phyloP scores from a whole-genome alignment of 2,888 invertebrate genomes.

The Aquatica leii region DNA sequence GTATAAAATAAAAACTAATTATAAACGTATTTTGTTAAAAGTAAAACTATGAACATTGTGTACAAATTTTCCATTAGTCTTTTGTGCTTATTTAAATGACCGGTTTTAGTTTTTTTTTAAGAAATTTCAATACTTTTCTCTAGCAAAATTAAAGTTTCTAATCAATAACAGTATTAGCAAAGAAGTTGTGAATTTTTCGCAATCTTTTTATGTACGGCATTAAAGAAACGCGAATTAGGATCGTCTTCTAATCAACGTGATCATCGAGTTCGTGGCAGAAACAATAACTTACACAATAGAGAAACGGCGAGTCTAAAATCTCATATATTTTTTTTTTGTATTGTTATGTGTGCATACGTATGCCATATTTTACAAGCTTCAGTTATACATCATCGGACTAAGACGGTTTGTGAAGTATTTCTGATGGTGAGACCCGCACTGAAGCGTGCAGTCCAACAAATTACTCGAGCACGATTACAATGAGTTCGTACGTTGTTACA shows the following conservation, averaged over 20 bases:
- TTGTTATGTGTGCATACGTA: slow-evolving; percentile 23
- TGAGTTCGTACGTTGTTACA: slow-evolving; percentile 37
- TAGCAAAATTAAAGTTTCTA: too few relatives aligned
- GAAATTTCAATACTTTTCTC: too few relatives aligned
- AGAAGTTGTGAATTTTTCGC: background rate
- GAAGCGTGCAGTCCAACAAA: slow-evolving; percentile 43
- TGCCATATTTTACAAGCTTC: slow-evolving; percentile 36
- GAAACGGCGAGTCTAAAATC: slow-evolving; percentile 26
- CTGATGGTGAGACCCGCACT: slow-evolving; percentile 43
- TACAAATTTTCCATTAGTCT: too few relatives aligned
- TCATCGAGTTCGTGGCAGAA: slow-evolving; percentile 24
- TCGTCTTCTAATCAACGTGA: slow-evolving; percentile 13
- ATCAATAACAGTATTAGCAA: background rate
- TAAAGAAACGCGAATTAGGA: background rate
- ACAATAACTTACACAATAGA: slow-evolving; percentile 30
- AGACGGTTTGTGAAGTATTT: slow-evolving; percentile 36
- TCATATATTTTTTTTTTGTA: slow-evolving; percentile 22
- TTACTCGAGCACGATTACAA: slow-evolving; percentile 43
- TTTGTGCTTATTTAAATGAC: too few relatives aligned
- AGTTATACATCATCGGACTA: slow-evolving; percentile 37
- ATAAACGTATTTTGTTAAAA: too few relatives aligned
- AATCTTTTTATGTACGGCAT: too few relatives aligned
- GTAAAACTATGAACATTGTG: too few relatives aligned
- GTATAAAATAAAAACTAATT: too few relatives aligned
- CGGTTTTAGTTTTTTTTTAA: too few relatives aligned